Percentiles rank a stretch among this genome's conserved stretches.
phyloP scores from a whole-genome alignment of 2,113 vertebrate genomes.

The Nannospalax galili region DNA sequence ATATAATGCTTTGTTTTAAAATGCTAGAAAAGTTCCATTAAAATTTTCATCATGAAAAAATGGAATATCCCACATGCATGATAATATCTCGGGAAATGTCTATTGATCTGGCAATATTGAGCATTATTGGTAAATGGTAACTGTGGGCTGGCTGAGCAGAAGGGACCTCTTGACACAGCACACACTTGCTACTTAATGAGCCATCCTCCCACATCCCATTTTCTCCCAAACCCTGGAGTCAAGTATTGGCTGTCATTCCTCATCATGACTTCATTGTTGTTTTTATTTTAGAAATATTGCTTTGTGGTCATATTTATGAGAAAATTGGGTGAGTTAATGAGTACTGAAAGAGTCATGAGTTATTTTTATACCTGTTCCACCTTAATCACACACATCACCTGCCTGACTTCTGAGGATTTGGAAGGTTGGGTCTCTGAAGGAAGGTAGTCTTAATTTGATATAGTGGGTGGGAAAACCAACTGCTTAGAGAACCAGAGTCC shows the following conservation, averaged over 20 bases:
- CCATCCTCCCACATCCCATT: background rate
- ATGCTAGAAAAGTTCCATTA: background rate
- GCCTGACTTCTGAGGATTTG: background rate
- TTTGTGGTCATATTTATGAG: background rate
- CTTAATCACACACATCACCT: accelerated
- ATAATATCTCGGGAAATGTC: background rate
- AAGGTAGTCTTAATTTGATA: background rate
- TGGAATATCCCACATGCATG: background rate
- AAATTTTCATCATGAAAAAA: constrained; percentile 2
- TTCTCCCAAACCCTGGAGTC: background rate
- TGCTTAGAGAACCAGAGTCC: background rate
- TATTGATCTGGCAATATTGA: background rate
- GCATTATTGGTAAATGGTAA: background rate
- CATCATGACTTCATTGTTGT: background rate
- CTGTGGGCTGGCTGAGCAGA: background rate
- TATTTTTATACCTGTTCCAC: background rate
- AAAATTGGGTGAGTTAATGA: constrained; percentile 1
- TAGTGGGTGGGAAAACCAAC: too few relatives aligned
- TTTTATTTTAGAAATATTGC: constrained; percentile 8
- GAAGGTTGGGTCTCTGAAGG: background rate
- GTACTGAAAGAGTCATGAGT: background rate
- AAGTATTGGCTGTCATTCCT: background rate
- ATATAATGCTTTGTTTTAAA: background rate
- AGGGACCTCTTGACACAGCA: background rate
- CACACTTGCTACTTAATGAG: background rate